Percentiles rank a stretch among this genome's conserved stretches.
Evolutionary conservation across 2,888 invertebrate genomes (phyloP).

Genomic region (Drosophila leonis): DNA sequence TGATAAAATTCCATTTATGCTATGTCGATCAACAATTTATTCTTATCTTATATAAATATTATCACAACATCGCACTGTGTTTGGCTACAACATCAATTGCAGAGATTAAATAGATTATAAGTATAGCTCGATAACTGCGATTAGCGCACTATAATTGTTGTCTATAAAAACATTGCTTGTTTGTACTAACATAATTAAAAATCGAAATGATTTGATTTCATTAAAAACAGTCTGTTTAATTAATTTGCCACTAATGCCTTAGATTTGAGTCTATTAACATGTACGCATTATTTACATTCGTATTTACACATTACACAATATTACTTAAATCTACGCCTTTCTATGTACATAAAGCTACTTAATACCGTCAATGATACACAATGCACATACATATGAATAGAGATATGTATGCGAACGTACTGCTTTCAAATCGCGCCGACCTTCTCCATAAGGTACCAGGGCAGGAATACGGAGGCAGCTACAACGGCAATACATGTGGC

Average conservation of each 20-base stretch:
- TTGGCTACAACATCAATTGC: not conserved
- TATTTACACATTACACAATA: conserved; percentile 18
- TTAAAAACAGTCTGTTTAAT: conserved; percentile 46
- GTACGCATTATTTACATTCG: conserved; percentile 58
- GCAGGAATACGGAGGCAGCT: conserved; percentile 84
- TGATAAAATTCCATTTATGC: not conserved
- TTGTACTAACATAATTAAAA: conserved; percentile 44
- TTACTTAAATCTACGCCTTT: conserved; percentile 51
- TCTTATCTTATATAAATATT: not conserved
- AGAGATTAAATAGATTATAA: not conserved
- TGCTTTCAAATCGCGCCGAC: conserved; percentile 55
- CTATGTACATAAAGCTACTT: conserved; percentile 63
- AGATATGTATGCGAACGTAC: not conserved
- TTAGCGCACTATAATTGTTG: not conserved
- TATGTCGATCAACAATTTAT: not conserved
- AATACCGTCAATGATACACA: conserved; percentile 67
- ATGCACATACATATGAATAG: conserved; percentile 16
- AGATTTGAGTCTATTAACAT: conserved; percentile 36
- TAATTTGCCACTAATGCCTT: conserved; percentile 34
- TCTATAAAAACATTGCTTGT: conserved; percentile 7
- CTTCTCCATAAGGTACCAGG: conserved; percentile 85
- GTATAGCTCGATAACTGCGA: not conserved
- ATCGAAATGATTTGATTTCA: conserved; percentile 31
- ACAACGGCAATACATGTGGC: conserved; percentile 84
- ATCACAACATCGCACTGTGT: not conserved